phyloP scores from a whole-genome alignment of 2,888 invertebrate genomes.

The Artemia sinica region DNA sequence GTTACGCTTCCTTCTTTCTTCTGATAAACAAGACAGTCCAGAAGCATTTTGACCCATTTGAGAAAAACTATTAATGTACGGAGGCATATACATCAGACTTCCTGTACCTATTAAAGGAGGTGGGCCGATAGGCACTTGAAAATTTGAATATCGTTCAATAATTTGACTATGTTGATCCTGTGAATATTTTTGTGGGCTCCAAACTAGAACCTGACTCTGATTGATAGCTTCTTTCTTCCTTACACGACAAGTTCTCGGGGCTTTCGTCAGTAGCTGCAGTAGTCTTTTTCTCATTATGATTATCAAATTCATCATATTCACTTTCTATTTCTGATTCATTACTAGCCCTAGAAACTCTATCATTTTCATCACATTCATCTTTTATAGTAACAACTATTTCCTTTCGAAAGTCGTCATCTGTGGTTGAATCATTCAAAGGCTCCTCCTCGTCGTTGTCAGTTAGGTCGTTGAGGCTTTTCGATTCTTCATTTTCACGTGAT shows the following conservation, averaged over 20 bases:
- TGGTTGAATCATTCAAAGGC: slow-evolving; percentile 34
- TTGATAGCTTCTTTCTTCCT: slow-evolving; percentile 8
- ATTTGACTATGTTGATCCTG: slow-evolving; percentile 5
- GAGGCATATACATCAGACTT: slow-evolving; percentile 18
- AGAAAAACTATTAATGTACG: slow-evolving; percentile 21
- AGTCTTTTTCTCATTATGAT: slow-evolving; percentile 26
- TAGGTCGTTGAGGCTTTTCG: slow-evolving; percentile 35
- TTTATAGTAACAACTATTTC: slow-evolving; percentile 21
- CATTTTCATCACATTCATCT: slow-evolving; percentile 25
- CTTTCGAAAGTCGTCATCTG: slow-evolving; percentile 29
- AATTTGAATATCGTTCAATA: slow-evolving; percentile 12
- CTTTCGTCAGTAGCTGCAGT: slow-evolving; percentile 23
- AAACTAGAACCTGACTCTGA: background rate
- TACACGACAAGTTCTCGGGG: slow-evolving; percentile 2
- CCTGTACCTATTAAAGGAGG: slow-evolving; percentile 12
- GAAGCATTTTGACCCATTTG: slow-evolving; percentile 19
- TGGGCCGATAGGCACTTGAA: slow-evolving; percentile 19
- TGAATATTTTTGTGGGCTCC: background rate
- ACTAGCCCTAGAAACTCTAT: background rate
- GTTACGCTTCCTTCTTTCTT: slow-evolving; percentile 81
- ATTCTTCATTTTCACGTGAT: slow-evolving; percentile 35
- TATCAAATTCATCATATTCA: slow-evolving; percentile 26
- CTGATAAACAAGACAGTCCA: slow-evolving; percentile 30
- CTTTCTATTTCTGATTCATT: background rate
- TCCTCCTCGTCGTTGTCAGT: slow-evolving; percentile 32